Conservation (phyloP, 1,140 invertebrate genomes). For the Scaptomyza pallida region DNA sequence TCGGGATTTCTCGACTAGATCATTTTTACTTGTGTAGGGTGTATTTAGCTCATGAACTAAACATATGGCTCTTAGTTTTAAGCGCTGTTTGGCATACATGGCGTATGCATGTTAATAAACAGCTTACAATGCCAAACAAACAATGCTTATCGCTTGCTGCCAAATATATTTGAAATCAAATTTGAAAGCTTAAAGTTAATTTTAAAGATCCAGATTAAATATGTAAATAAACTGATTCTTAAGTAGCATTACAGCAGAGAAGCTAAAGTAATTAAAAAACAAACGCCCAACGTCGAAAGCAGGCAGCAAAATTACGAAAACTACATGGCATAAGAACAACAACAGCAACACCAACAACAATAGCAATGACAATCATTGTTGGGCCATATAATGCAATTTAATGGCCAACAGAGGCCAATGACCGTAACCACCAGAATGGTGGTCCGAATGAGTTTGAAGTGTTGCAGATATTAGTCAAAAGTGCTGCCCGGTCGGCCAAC, state of each 20-base stretch:
- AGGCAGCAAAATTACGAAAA: conserved; percentile 48
- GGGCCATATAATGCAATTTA: conserved; percentile 79
- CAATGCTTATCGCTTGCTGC: conserved; percentile 30
- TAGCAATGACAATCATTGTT: conserved; percentile 69
- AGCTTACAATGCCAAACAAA: conserved; percentile 32
- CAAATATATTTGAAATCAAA: neutral
- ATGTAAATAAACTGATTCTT: neutral
- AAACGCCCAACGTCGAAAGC: conserved; percentile 33
- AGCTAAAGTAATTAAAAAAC: conserved; percentile 54
- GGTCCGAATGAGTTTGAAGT: conserved; percentile 65
- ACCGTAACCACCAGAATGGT: conserved; percentile 48
- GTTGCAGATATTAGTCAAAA: conserved; percentile 80
- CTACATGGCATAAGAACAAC: conserved; percentile 39
- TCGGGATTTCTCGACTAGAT: no score
- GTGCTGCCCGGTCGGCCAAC: conserved; percentile 57
- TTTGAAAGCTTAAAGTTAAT: no score
- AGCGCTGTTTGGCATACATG: conserved; percentile 45
- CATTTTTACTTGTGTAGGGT: no score
- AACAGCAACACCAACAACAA: conserved; percentile 24
- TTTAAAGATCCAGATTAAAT: no score
- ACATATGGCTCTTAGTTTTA: conserved; percentile 53
- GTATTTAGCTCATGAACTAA: conserved; percentile 57
- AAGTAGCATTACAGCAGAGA: conserved; percentile 9
- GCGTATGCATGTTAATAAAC: conserved; percentile 68
- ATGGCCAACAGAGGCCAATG: conserved; percentile 57